phyloP scores from a whole-genome alignment of 2,888 invertebrate genomes.

The Amiota communis region DNA sequence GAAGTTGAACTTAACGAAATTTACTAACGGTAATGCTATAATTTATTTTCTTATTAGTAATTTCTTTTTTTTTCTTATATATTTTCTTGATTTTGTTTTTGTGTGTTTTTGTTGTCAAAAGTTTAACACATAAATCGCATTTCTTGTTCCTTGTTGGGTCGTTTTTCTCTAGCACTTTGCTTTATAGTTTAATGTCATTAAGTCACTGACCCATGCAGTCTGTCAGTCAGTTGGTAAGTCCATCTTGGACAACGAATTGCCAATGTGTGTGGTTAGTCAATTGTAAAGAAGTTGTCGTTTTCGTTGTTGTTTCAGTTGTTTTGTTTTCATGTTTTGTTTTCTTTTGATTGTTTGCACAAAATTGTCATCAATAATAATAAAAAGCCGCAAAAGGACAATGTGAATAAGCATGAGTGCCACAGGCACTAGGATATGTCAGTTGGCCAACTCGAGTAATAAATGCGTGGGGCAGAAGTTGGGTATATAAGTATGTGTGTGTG shows the following conservation, averaged over 20 bases:
- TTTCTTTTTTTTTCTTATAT: background rate
- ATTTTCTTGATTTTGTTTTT: background rate
- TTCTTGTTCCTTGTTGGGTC: background rate
- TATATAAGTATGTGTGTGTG: constrained; percentile 27
- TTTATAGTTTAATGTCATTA: constrained; percentile 30
- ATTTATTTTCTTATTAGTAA: constrained; percentile 47
- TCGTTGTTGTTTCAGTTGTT: constrained; percentile 38
- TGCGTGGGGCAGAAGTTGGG: constrained; percentile 42
- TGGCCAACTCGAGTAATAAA: constrained; percentile 60
- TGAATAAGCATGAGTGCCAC: constrained; percentile 33
- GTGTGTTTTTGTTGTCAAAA: constrained; percentile 48
- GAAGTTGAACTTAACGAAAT: constrained; percentile 8
- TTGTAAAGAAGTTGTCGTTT: constrained; percentile 31
- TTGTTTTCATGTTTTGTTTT: constrained; percentile 21
- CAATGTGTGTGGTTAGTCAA: background rate
- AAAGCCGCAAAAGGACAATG: constrained; percentile 48
- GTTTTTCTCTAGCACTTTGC: background rate
- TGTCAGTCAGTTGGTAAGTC: constrained; percentile 1
- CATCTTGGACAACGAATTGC: too few relatives aligned
- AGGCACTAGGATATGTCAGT: constrained; percentile 44
- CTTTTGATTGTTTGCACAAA: constrained; percentile 65
- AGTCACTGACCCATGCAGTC: constrained; percentile 23
- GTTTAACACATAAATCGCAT: constrained; percentile 59
- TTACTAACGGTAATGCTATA: constrained; percentile 25
- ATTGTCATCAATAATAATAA: constrained; percentile 68